Base-by-base conservation (phyloP, 2,888 invertebrate genomes). In the Meghimatium bilineatum region DNA sequence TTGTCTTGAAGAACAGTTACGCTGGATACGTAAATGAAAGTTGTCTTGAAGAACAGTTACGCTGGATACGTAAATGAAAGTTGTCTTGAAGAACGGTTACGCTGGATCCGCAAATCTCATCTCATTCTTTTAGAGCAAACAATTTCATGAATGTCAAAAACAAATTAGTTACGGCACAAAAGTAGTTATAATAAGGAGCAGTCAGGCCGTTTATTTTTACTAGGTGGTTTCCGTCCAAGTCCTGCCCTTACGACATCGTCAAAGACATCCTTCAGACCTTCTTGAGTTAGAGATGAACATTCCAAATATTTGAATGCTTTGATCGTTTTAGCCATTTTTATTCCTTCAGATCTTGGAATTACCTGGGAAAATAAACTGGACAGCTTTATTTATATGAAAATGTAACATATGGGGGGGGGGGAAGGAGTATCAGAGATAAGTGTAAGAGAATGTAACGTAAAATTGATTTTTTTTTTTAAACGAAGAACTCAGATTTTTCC, bases 231-330 rank as follows among this genome's bases (percentile, higher is more conserved):
- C 96, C 94, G 97, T 98, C 90, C 96, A 96, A 99, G 96, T 88
- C 99, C 99, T 81, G 99, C 93, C 75, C 93, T 96, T 94, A 99
- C 99, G 88, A 99, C 99, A 95, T 99, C 99, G 94, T 99, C 99
- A 94, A 99, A 99, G 89, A 99, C 99, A 86, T 97, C 98, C 95
- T 99, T 99, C 90, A 99, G 95, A 79, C 98, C 98, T 95, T 98
- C 98, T 95, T 98, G 98, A 92, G 98, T 98, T 88, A 99, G 95
- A 91, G 99, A 98, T 36, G 98, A 98, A 94, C 99, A 99, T 94
- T 99, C 99, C 92, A 99, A 95, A 95, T 99, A 99, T 94, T 98
- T 98, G 78, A 98, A 98, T 38, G 99, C 97, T 52, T 90, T 90
- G 44, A 94, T 92, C 85, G 93, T 92, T 87, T 93, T 93, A 66